Evolutionary conservation across 2,113 vertebrate genomes (phyloP), one percentile per base, ranked within the genome.

Genomic region (Ammospiza caudacuta): DNA sequence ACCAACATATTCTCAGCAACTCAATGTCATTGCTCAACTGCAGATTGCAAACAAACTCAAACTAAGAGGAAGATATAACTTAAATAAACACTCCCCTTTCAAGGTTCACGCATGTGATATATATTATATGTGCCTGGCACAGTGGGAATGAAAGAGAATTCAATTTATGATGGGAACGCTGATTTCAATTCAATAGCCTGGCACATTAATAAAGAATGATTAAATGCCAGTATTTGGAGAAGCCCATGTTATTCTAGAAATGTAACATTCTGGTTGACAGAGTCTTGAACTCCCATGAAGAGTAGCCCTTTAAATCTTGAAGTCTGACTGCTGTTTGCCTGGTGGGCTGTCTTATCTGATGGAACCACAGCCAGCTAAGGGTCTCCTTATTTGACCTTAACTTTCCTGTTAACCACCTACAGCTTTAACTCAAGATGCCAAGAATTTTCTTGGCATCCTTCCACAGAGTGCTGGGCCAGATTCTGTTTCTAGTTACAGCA

Each of bases 381-480:
- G 80, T 95, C 88, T 87, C 73, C 85, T 93, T 85, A 81, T 79
- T 89, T 96, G 96, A 94, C 87, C 90, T 91, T 74, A 82, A 68
- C 90, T 95, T 95, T 96, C 87, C 84, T 94, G 72, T 91, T 92
- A 91, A 83, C 78, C 87, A 96, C 85, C 87, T 95, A 91, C 64
- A 3, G 51, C 62, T 94, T 80, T 55, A 92, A 91, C 43, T 91
- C 59, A 81, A 70, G 35, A 91, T 41, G 91, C 77, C 87, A 94
- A 95, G 74, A 94, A 87, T 87, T 83, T 87, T 58, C 72, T 90
- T 96, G 96, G 93, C 90, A 74, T 69, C 17, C 24, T 90, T 91
- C 83, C 91, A 92, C 25, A n/a, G 41, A 54, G 15, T 44, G 6
- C 39, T 61, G 27, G 86, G 69, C 27, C 49, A 73, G 75, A 83